Base-by-base conservation (phyloP, 2,888 invertebrate genomes). In the Agrotis exclamationis region DNA sequence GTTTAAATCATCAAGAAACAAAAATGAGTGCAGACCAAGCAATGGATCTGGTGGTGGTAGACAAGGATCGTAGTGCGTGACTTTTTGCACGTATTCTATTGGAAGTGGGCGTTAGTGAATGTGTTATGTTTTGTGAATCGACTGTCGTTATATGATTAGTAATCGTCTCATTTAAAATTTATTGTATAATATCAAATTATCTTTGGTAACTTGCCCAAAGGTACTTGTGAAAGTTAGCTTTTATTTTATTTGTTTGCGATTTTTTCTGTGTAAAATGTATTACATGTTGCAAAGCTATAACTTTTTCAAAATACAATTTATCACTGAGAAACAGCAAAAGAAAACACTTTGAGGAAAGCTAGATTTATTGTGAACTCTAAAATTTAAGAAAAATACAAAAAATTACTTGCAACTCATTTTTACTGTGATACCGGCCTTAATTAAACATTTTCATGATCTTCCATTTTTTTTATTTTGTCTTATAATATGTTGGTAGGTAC, bases 91-190 rank as follows among this genome's bases (percentile, higher is more conserved):
- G 74, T 70, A 51, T 11, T 24, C 33, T 45, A 74, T 63, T 70
- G 14, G 14, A 45, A 63, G 45, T 45, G 33, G 20, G 18, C 64
- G 63, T 63, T 33, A 51, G 7, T 70, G 70, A 70, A 73, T 74
- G 74, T 72, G 5, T 22, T 50, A n/a, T 24, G 44, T 74, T 63
- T 70, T 51, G 51, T 74, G 44, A 51, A 73, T 62, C 44, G 70
- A n/a, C 45, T 44, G 73, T 60, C 74, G 63, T 16, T 11, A 14
- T 33, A 2, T 28, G 70, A 63, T 74, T 70, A 70, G 63, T 47
- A 74, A 70, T 74, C 11, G 74, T 20, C 64, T 63, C 20, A 70
- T 70, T 73, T 58, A 28, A 71, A 51, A 74, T 33, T 45, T 50
- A 45, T 50, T 50, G 13, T 2, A 16, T 14, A 33, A n/a, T 70